Evolutionary conservation across 2,888 invertebrate species (phyloP).

Genomic region (Acronicta alni): DNA sequence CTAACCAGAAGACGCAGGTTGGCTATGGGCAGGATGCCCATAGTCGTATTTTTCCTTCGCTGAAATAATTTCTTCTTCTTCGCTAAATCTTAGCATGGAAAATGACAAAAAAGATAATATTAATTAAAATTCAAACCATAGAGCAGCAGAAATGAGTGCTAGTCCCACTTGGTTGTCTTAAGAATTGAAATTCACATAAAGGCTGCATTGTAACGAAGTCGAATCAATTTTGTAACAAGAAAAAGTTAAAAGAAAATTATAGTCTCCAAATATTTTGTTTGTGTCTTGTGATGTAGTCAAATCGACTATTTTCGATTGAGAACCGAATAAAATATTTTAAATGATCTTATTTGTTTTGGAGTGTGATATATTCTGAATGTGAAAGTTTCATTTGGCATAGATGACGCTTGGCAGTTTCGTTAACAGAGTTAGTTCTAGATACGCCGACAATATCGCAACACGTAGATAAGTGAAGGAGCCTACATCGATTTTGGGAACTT

Average conservation of each 20-base stretch:
- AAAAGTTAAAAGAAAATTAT: too few relatives aligned
- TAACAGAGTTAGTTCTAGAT: constrained; percentile 70
- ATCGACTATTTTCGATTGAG: neutral
- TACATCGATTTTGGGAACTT: constrained; percentile 55
- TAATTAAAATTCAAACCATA: too few relatives aligned
- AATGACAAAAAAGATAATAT: too few relatives aligned
- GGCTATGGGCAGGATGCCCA: too few relatives aligned
- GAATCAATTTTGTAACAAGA: neutral
- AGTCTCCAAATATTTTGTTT: too few relatives aligned
- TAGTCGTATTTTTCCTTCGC: too few relatives aligned
- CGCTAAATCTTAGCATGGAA: too few relatives aligned
- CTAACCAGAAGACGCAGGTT: too few relatives aligned
- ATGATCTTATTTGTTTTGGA: constrained; percentile 20
- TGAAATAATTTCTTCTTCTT: too few relatives aligned
- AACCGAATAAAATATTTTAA: neutral
- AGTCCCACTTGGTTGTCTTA: neutral
- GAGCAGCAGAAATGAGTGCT: neutral
- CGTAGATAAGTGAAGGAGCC: constrained; percentile 62
- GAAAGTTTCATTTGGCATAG: constrained; percentile 49
- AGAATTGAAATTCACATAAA: neutral
- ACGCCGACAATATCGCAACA: constrained; percentile 84
- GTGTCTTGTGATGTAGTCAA: too few relatives aligned
- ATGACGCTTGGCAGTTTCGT: constrained; percentile 52
- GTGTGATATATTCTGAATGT: constrained; percentile 60
- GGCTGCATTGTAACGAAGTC: neutral